phyloP scores from a whole-genome alignment of 2,888 invertebrate genomes.

The Diploptera punctata region DNA sequence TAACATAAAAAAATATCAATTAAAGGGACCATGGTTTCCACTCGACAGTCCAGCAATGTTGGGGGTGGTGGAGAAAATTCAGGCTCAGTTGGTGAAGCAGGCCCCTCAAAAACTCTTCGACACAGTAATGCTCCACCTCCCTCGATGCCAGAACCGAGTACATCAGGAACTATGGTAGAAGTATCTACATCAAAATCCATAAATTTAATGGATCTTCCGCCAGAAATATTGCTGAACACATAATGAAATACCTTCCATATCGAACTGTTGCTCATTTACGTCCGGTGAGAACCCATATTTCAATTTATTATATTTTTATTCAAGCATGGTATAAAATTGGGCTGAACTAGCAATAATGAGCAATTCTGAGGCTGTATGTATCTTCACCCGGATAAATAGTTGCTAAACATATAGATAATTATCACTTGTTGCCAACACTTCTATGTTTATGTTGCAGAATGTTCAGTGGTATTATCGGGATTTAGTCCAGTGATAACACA shows the following conservation, averaged over 20 bases:
- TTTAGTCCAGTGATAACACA: too few relatives aligned
- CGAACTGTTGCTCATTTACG: conserved; percentile 80
- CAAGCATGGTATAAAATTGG: too few relatives aligned
- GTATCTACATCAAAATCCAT: conserved; percentile 46
- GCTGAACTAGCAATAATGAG: too few relatives aligned
- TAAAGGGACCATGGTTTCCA: conserved; percentile 60
- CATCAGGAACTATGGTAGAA: conserved; percentile 45
- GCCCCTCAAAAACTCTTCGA: conserved; percentile 25
- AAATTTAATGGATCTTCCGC: conserved; percentile 74
- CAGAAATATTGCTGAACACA: conserved; percentile 81
- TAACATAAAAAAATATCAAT: too few relatives aligned
- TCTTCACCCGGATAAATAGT: too few relatives aligned
- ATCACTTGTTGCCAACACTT: too few relatives aligned
- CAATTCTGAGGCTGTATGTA: too few relatives aligned
- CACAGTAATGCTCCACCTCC: conserved; percentile 38
- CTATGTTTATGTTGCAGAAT: too few relatives aligned
- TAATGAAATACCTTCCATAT: conserved; percentile 74
- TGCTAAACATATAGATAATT: too few relatives aligned
- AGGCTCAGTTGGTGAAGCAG: conserved; percentile 22
- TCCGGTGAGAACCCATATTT: conserved; percentile 77
- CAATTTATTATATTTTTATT: too few relatives aligned
- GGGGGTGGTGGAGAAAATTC: conserved; percentile 32
- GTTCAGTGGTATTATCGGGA: too few relatives aligned
- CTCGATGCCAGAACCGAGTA: conserved; percentile 42
- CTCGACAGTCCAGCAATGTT: conserved; percentile 60